Base-by-base conservation (phyloP, 2,113 vertebrate genomes). In the Rhineura floridana region DNA sequence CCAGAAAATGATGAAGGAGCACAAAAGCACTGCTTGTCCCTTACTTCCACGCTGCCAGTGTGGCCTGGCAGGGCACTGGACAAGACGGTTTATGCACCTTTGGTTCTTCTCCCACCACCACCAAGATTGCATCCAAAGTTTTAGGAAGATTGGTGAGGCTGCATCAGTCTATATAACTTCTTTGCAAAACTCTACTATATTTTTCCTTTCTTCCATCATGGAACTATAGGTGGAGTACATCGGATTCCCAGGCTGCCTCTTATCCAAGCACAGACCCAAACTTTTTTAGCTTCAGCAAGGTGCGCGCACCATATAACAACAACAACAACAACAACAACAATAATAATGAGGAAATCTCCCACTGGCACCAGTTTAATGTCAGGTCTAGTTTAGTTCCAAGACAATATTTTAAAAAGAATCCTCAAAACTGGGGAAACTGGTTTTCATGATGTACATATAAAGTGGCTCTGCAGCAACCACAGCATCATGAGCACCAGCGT, bases 161-260 rank as follows among this genome's bases (percentile, higher is more conserved):
- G 0, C 55, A 59, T 21, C 55, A 59, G 55, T 59, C 55, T n/a
- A n/a, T n/a, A n/a, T n/a, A n/a, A n/a, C n/a, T n/a, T n/a, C n/a
- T 59, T 59, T 59, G 17, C 55, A 59, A 21, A 59, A 59, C 55
- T 59, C 4, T 59, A 5, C 55, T 59, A 59, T 0, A 19, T 59
- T 59, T 13, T 59, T 94, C 88, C 92, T 90, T 83, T 77, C 44
- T 46, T 89, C 90, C 89, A 91, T 90, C 81, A 85, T 84, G 91
- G 88, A 73, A 73, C 33, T 39, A 19, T 39, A 21, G 70, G 70
- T 36, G n/a, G 19, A 6, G n/a, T 17, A 72, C 19, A 12, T 55
- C 3, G 55, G 17, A 19, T 59, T 59, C 55, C 55, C 55, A 39
- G n/a, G 13, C 69, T 39, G 69, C 6, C 69, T 72, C 17, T 19